Evolutionary conservation across 2,797 vertebrate species (phyloP), one percentile per base, ranked within the genome.

Genomic region (Rhinogobio ventralis): DNA sequence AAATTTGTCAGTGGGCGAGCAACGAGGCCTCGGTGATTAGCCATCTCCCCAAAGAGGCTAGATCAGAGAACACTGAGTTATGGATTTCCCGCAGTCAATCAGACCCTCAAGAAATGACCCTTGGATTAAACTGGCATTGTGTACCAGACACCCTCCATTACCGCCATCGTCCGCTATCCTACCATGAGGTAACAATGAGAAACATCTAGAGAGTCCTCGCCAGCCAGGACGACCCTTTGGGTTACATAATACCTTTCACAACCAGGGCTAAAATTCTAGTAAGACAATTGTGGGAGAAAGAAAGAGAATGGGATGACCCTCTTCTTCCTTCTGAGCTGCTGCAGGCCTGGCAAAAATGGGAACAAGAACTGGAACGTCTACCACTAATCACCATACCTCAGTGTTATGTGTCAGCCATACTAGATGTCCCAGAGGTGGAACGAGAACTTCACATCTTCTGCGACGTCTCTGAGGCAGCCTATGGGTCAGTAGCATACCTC

Each of bases 221-320:
- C 2, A 25, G 42, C 9, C 75, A 84, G 75, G 62, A 79, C 10
- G 83, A 84, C 39, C 83, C 74, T 7, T 66, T 79, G 13, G 64
- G 74, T 17, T 84, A 53, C 49, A 45, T 84, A 1, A 79, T 69
- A 28, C 81, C 68, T 13, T 85, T 82, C 17, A 71, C 85, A 7
- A 84, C 85, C 2, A 14, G 39, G 9, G 76, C 72, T 2, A 82
- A 88, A 49, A 46, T 86, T 5, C n/a, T 88, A 1, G 49, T 88
- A 5, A 81, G 67, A 71, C 55, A 57, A 20, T n/a, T 62, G n/a
- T 55, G 30, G 69, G 25, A 7, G 5, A 75, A 51, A 8, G 13
- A 51, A 46, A 13, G 25, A 4, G 73, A 33, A 33, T 75, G 73
- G 73, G 73, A 75, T 28, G 45, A 53, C 25, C 23, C 72, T 9